Evolutionary conservation across 2,113 vertebrate genomes (phyloP).

Genomic region (Coptodon rendalli): DNA sequence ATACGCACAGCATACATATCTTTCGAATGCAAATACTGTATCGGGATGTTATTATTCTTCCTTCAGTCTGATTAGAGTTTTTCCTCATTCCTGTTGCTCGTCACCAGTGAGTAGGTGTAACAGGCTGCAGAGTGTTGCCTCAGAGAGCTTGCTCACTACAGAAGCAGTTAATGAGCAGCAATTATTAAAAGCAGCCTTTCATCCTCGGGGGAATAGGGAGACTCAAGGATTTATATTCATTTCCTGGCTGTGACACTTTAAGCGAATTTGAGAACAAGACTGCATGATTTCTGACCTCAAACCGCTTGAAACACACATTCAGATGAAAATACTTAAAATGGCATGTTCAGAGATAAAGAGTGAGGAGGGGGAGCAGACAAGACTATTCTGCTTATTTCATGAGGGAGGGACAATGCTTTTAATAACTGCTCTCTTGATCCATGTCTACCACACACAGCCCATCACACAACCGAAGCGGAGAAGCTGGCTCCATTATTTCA

Average conservation of each 20-base stretch:
- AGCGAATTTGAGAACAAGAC: not conserved
- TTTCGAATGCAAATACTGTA: not conserved
- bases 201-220: constrained; percentile 12
- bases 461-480: not conserved
- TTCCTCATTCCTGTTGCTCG: constrained; percentile 12
- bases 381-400: not conserved
- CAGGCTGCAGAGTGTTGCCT: constrained; percentile 38
- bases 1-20: not conserved
- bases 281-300: not conserved
- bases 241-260: not conserved
- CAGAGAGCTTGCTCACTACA: constrained; percentile 13
- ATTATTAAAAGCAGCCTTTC: constrained; percentile 44
- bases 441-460: not conserved
- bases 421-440: not conserved
- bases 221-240: constrained; percentile 8
- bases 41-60: not conserved
- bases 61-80: not conserved
- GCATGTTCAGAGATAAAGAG: not conserved
- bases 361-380: not conserved
- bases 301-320: not conserved
- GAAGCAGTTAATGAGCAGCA: constrained; percentile 43
- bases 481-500: not conserved
- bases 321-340: not conserved
- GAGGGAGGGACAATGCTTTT: not conserved
- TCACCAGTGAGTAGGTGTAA: constrained; percentile 34